Conservation (phyloP, 1,140 invertebrate species). For the Pachypeltis micranthus region DNA sequence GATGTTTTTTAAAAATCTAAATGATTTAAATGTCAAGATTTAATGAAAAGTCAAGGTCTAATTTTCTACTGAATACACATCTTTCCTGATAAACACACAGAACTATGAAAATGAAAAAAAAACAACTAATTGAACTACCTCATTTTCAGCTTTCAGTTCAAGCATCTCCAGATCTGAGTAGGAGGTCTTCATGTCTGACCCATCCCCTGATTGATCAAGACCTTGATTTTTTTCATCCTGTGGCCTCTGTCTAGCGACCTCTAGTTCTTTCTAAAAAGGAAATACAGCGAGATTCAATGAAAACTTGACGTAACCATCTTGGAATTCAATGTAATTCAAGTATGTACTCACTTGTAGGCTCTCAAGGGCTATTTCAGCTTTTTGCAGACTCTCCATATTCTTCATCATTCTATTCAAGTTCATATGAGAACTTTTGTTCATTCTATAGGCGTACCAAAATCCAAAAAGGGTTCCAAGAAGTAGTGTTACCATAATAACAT, state of each 20-base stretch:
- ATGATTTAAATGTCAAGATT: too few relatives aligned
- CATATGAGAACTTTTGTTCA: conserved; percentile 72
- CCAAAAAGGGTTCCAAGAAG: conserved; percentile 71
- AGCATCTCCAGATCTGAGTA: conserved; percentile 70
- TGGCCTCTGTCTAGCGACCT: conserved; percentile 50
- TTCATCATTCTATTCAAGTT: conserved; percentile 80
- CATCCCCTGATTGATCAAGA: conserved; percentile 54
- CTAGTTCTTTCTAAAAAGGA: conserved; percentile 43
- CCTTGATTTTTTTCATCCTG: conserved; percentile 69
- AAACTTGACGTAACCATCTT: too few relatives aligned
- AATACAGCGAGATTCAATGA: too few relatives aligned
- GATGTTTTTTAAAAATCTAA: too few relatives aligned
- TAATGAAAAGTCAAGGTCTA: too few relatives aligned
- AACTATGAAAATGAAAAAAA: conserved; percentile 19
- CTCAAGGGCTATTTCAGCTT: conserved; percentile 73
- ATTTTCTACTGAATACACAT: too few relatives aligned
- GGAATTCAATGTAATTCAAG: too few relatives aligned
- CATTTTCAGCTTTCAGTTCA: conserved; percentile 69
- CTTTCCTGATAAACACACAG: too few relatives aligned
- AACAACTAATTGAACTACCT: conserved; percentile 39
- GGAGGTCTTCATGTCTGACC: conserved; percentile 49
- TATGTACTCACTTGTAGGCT: conserved; percentile 60
- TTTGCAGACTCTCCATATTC: conserved; percentile 84
- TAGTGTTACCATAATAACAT: conserved; percentile 69
- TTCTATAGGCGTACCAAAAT: conserved; percentile 81